A percentile compares a stretch with the other conserved stretches of the same genome.
Evolutionary conservation across 2,113 vertebrate genomes (phyloP).

Genomic region (Bufo gargarizans): DNA sequence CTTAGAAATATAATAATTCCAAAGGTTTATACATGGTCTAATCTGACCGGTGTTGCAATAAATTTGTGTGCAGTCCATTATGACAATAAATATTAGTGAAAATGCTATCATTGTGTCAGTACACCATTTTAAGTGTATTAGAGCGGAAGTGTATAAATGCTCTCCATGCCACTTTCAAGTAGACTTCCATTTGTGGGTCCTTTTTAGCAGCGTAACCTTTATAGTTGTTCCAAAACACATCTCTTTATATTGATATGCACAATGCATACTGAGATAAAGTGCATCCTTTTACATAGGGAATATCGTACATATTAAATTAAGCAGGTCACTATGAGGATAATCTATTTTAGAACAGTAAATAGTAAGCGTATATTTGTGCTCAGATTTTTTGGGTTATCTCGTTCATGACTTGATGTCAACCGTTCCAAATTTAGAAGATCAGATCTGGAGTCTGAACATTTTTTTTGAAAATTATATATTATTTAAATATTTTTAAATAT

Average conservation of each 20-base stretch:
- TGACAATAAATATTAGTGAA: conserved; percentile 22
- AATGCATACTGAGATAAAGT: not conserved
- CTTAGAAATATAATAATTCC: not conserved
- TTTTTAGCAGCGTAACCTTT: not conserved
- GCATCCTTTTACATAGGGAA: not conserved
- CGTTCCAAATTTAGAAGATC: too few species aligned
- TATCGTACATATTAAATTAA: not conserved
- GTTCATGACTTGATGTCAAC: too few species aligned
- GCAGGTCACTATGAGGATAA: not conserved
- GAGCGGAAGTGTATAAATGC: not conserved
- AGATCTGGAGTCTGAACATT: too few species aligned
- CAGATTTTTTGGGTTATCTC: too few species aligned
- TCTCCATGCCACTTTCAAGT: not conserved
- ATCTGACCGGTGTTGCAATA: not conserved
- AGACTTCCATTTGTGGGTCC: not conserved
- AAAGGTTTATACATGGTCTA: not conserved
- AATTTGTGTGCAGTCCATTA: conserved; percentile 30
- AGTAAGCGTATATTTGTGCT: too few species aligned
- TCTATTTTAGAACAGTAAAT: not conserved
- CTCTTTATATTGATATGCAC: not conserved
- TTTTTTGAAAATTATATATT: too few species aligned
- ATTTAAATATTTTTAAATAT: too few species aligned
- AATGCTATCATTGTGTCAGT: conserved; percentile 7
- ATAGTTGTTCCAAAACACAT: not conserved
- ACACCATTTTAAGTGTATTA: conserved; percentile 25